A percentile compares a stretch with the other conserved stretches of the same genome.
Evolutionary conservation across 2,113 vertebrate genomes (phyloP).

Genomic region (Nanorana parkeri): DNA sequence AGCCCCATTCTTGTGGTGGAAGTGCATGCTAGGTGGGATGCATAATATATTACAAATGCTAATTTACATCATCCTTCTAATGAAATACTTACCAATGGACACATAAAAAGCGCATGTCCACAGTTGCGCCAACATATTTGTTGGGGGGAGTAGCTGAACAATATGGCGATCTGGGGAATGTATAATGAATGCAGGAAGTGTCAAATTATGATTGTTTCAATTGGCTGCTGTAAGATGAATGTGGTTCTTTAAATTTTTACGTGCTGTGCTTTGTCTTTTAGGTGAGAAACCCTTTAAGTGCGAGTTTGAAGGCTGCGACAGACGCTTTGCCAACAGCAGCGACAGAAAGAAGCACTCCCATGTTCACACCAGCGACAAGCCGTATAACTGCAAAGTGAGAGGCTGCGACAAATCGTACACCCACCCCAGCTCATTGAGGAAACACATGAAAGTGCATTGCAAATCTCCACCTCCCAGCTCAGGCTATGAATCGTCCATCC

Average conservation of each 20-base stretch:
- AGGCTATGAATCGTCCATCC: constrained; percentile 91
- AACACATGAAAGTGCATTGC: constrained; percentile 99
- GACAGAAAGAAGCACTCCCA: constrained; percentile 98
- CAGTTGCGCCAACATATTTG: too few relatives aligned
- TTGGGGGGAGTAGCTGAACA: too few relatives aligned
- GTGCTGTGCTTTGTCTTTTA: constrained; percentile 64
- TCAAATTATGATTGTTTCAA: too few relatives aligned
- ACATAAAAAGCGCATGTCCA: too few relatives aligned
- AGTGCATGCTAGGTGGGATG: too few relatives aligned
- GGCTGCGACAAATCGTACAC: constrained; percentile 99
- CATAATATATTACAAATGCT: too few relatives aligned
- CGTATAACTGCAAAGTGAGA: constrained; percentile 98
- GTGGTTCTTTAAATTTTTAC: not conserved
- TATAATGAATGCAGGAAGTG: too few relatives aligned
- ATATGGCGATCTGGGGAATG: too few relatives aligned
- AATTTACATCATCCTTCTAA: too few relatives aligned
- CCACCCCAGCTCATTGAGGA: constrained; percentile 95
- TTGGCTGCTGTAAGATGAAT: too few relatives aligned
- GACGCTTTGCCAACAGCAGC: constrained; percentile 98
- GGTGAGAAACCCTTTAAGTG: constrained; percentile 98
- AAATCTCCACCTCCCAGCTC: constrained; percentile 95
- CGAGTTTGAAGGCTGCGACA: constrained; percentile 96
- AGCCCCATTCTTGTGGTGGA: too few relatives aligned
- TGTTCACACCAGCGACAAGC: constrained; percentile 98
- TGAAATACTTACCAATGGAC: too few relatives aligned